These are phyloP conservation scores for Puffinus mauretanicus DNA, from an alignment of 2,113 vertebrate species.

Conservation along the genomic window DNA sequence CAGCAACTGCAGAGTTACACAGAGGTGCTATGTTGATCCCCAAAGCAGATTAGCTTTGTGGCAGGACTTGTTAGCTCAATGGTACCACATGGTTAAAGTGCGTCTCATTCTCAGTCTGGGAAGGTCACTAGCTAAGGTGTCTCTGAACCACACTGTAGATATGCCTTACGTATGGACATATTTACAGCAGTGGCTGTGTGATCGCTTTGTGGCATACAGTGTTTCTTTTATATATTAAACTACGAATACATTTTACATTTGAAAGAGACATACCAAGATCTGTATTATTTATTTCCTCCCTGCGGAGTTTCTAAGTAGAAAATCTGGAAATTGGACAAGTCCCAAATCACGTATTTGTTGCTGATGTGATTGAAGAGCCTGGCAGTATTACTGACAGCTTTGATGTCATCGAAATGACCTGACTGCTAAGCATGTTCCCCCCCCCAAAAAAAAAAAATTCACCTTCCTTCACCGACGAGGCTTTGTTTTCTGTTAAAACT, in stretches of 20 bases:
- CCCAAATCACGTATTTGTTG: neutral
- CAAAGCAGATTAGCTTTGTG: neutral
- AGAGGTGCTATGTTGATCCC: neutral
- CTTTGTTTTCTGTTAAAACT: neutral
- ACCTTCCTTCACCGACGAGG: neutral
- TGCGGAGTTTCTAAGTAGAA: neutral
- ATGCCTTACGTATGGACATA: neutral
- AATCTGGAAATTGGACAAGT: neutral
- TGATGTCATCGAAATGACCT: neutral
- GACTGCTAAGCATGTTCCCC: neutral
- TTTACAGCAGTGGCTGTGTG: neutral
- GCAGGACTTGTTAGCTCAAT: neutral
- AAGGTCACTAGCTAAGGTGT: neutral
- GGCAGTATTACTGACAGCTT: neutral
- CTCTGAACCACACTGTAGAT: neutral
- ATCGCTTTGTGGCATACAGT: neutral
- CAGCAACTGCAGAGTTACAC: neutral
- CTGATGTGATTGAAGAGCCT: neutral
- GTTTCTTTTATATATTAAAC: neutral
- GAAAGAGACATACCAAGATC: neutral
- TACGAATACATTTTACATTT: neutral
- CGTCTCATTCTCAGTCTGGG: neutral
- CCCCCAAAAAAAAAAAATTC: neutral
- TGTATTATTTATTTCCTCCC: neutral
- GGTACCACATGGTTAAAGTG: neutral